A percentile compares a stretch with the other conserved stretches of the same genome.
Conservation (phyloP, 2,888 invertebrate genomes). For the Strigamia crassipes region DNA sequence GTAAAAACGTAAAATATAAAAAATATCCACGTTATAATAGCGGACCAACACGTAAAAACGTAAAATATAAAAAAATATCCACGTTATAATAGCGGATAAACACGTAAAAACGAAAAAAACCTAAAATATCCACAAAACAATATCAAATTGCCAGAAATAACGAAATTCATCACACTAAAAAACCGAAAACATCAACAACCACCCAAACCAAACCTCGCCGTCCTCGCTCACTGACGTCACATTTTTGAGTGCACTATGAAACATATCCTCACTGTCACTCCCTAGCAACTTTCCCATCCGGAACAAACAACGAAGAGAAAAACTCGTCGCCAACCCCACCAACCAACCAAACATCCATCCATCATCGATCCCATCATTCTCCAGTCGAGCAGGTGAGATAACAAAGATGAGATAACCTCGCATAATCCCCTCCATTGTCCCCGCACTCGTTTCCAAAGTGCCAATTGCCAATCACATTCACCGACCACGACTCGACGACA, state of each 20-base stretch:
- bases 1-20: no score
- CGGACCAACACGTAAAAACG: no score
- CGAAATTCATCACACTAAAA: no score
- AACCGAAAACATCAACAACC: no score
- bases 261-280: not conserved
- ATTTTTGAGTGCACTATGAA: not conserved
- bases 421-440: not conserved
- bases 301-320: not conserved
- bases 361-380: not conserved
- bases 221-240: no score
- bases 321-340: not conserved
- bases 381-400: slow-evolving; percentile 25
- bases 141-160: no score
- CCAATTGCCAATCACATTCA: slow-evolving; percentile 2
- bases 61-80: no score
- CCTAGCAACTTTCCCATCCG: not conserved
- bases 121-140: no score
- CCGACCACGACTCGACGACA: not conserved
- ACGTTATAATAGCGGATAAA: no score
- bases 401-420: slow-evolving; percentile 31
- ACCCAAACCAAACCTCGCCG: no score
- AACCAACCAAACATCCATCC: not conserved
- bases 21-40: no score
- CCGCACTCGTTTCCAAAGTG: not conserved
- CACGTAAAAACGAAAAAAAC: no score